Base-by-base conservation (phyloP, 2,797 vertebrate species). In the Takifugu ocellatus region DNA sequence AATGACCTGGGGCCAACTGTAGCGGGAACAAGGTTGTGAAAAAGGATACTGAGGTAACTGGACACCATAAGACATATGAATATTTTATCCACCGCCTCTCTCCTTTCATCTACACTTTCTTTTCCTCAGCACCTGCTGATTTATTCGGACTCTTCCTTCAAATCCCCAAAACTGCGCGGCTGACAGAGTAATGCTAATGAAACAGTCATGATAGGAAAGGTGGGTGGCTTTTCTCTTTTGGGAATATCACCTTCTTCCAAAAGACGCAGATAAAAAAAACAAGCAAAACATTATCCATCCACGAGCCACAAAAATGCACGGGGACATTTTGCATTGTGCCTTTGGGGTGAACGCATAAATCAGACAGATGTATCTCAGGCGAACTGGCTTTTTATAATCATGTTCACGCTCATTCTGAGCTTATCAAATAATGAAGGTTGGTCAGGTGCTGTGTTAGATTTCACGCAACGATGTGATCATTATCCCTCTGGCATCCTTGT, bases 1-100 rank as follows among this genome's bases (percentile, higher is more conserved):
- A 69, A 75, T 56, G 63, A 70, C 68, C 54, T 59, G 43, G 29
- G 50, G 61, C 56, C 61, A 66, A 62, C 43, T 6, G 46, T 11
- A 33, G 39, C 21, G 56, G 51, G 61, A 66, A 75, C 48, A 14
- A 49, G 62, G 33, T 51, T 59, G 63, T 64, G 36, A 14, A 39
- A 55, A 65, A 52, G 60, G 16, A 74, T 61, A 66, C 64, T 67
- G 50, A 59, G 44, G 29, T 48, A 61, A 61, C 25, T 49, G 51
- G 36, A 65, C 9, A 8, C 29, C 46, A 65, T 68, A 50, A 68
- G 54, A 59, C 26, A 63, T 44, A 53, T 51, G 29, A 46, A 49
- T 17, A 48, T 51, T 47, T 63, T 31, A 54, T 51, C 53, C 56
- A 61, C 25, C 27, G 17, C 1, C 16, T 16, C 16, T 6, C 24